Base-by-base conservation (phyloP, 2,888 invertebrate species). In the Scaptomyza reducta region DNA sequence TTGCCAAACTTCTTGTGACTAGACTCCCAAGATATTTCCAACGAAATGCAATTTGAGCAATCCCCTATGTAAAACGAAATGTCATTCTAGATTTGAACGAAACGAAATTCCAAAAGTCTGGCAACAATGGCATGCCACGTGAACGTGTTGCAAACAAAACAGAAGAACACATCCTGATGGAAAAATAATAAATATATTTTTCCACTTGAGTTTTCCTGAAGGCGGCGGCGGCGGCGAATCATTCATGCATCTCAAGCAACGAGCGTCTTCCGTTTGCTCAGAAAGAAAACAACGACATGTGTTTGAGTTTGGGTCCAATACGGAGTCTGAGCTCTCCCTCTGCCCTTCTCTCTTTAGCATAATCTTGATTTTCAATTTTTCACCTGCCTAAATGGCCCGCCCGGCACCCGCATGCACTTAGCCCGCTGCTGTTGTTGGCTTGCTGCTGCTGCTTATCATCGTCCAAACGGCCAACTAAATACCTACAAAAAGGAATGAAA, bases 351-450 rank as follows among this genome's bases (percentile, higher is more conserved):
- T 61, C 51, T 70, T 74, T 64, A 71, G 63, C 77, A 74, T 86
- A 87, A 83, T 83, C 82, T 87, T 81, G 74, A 84, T 87, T 83
- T 83, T 77, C 75, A 77, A 87, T 83, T 84, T 84, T 87, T 87
- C 82, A 83, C 82, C 82, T 83, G 82, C 87, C 74, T 60, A 75
- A 75, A 84, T 69, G 74, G 68, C 47, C 58, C 49, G 68, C 47
- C 58, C 49, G 75, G 75, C 11, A 38, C 46, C 70, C 81, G 81
- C 74, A 77, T 77, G 78, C 77, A 80, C 81, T 80, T 80, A 74
- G 59, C 51, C 67, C 57, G 40, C 60, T 64, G 64, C 55, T 45
- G 66, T 40, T 25, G 56, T 31, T 54, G 38, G 64, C 55, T 50
- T 27, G 27, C 27, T 53, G 59, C 38, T 54, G 46, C 57, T 46